Evolutionary conservation across 2,888 invertebrate genomes (phyloP).

Genomic region (Rhagium mordax): DNA sequence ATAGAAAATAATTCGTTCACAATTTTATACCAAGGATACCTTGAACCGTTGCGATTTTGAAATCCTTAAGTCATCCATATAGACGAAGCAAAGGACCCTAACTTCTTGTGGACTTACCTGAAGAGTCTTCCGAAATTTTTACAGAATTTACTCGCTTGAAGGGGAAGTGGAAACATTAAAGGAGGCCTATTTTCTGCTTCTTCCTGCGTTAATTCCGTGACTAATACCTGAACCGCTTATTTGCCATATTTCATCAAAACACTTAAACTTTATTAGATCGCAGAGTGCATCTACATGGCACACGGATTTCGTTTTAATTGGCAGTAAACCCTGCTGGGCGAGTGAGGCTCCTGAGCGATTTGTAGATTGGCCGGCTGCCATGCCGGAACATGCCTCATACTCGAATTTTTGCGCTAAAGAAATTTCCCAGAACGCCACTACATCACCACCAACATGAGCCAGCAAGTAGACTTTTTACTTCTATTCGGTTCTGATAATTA

Average conservation of each 20-base stretch:
- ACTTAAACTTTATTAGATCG: neutral
- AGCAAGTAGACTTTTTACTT: neutral
- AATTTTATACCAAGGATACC: too few relatives aligned
- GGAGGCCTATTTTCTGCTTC: too few relatives aligned
- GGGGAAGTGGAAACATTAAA: too few relatives aligned
- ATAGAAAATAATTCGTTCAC: too few relatives aligned
- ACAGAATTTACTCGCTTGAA: too few relatives aligned
- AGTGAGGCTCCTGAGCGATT: slow-evolving; percentile 1
- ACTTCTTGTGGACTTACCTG: too few relatives aligned
- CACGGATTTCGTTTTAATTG: slow-evolving; percentile 2
- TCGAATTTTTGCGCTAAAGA: slow-evolving; percentile 15
- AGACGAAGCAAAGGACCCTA: too few relatives aligned
- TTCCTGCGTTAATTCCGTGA: too few relatives aligned
- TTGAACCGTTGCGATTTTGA: too few relatives aligned
- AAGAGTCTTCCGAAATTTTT: too few relatives aligned
- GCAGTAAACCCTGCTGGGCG: slow-evolving; percentile 1
- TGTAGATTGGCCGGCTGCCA: slow-evolving; percentile 29
- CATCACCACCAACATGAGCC: slow-evolving; percentile 3
- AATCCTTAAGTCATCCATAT: too few relatives aligned
- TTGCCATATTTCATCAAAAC: neutral
- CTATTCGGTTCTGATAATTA: slow-evolving; percentile 5
- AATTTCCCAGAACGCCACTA: slow-evolving; percentile 14
- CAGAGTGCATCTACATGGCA: neutral
- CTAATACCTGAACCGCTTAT: neutral
- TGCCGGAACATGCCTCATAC: slow-evolving; percentile 20